Evolutionary conservation across 2,888 invertebrate genomes (phyloP).

Genomic region (Dendrolimus pini): DNA sequence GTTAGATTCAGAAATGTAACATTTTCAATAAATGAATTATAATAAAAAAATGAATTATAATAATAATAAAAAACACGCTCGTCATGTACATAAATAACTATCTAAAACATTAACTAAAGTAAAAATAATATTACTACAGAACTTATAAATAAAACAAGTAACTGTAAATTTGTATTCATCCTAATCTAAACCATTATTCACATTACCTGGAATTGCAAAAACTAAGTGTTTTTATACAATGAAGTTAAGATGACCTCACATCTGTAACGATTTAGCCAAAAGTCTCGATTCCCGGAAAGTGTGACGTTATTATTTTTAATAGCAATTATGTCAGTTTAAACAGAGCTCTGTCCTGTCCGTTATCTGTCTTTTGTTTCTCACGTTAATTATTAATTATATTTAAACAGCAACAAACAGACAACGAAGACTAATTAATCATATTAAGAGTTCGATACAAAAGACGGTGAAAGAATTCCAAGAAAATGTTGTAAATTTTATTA

Average conservation of each 20-base stretch:
- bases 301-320: not conserved
- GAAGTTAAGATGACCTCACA: not conserved
- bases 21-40: too few relatives aligned
- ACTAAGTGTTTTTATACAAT: not conserved
- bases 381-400: not conserved
- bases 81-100: too few relatives aligned
- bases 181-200: not conserved
- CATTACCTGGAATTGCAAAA: not conserved
- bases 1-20: too few relatives aligned
- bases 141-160: not conserved
- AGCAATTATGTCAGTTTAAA: not conserved
- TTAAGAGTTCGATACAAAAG: too few relatives aligned
- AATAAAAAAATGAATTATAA: too few relatives aligned
- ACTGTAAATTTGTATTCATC: not conserved
- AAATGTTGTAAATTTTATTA: too few relatives aligned
- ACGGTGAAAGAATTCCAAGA: too few relatives aligned
- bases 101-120: too few relatives aligned
- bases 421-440: too few relatives aligned
- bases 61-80: too few relatives aligned
- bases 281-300: not conserved
- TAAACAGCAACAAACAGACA: too few relatives aligned
- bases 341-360: not conserved
- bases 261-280: not conserved
- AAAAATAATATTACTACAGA: too few relatives aligned
- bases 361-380: not conserved